Conservation (phyloP, 2,888 invertebrate species). For the Idaea aversata region DNA sequence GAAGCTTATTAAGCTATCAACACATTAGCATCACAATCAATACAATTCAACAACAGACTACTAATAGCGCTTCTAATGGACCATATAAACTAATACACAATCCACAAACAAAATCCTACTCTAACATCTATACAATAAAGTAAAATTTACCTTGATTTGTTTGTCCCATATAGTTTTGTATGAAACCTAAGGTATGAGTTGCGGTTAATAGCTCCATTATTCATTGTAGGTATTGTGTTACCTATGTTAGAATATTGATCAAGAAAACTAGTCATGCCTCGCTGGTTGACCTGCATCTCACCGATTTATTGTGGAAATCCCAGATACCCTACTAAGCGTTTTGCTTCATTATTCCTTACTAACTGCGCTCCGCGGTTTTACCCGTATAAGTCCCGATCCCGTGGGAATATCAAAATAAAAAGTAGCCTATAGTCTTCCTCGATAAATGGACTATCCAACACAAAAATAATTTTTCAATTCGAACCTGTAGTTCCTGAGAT, state of each 20-base stretch:
- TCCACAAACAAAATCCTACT: not conserved
- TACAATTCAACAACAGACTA: not conserved
- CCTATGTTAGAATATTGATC: not conserved
- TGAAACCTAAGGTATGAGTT: not conserved
- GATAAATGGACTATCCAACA: too few species aligned
- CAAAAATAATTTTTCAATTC: too few species aligned
- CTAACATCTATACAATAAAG: not conserved
- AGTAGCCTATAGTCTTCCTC: too few species aligned
- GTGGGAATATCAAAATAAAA: too few species aligned
- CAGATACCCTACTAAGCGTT: too few species aligned
- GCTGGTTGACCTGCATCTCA: not conserved
- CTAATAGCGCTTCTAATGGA: not conserved
- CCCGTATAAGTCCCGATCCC: too few species aligned
- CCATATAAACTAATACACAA: not conserved
- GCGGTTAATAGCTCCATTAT: not conserved
- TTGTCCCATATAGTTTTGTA: not conserved
- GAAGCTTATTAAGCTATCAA: constrained; percentile 1
- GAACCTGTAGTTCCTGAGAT: too few species aligned
- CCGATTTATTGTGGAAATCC: too few species aligned
- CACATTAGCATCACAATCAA: not conserved
- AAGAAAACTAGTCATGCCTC: not conserved
- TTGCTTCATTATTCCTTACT: too few species aligned
- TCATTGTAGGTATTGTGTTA: not conserved
- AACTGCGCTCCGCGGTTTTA: too few species aligned
- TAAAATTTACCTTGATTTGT: not conserved